Base-by-base conservation (phyloP, 2,797 vertebrate genomes). In the Nasua narica region DNA sequence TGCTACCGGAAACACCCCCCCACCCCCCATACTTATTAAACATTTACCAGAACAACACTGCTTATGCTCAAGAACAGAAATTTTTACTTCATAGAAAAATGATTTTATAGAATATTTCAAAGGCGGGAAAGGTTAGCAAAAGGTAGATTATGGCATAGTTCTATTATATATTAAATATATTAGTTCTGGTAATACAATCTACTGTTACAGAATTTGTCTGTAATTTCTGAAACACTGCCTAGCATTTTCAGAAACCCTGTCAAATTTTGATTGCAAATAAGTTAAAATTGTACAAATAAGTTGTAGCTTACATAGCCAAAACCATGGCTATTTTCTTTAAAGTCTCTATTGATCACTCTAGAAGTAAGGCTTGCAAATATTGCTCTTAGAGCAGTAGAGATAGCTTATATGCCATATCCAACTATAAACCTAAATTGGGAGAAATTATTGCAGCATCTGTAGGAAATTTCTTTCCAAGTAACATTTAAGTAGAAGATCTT, bases 401-500 rank as follows among this genome's bases (percentile, higher is more conserved):
- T 0, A 87, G 3, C 27, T 89, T 56, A 54, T 46, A 35, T 65
- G 35, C 10, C 50, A n/a, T 56, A 46, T 65, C 5, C 32, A 67
- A 27, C 16, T 43, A 54, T 77, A 96, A 79, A 82, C 93, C 25
- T 81, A 85, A 90, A 88, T 19, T 58, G 54, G 27, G 70, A 87
- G 46, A 88, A 60, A 70, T 69, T 70, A 82, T 54, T 94, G 23
- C n/a, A 78, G 70, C 21, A 70, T 15, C 67, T 76, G 0, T 32
- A 79, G 29, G 43, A 84, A 74, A 94, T 93, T 87, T 65, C 32
- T 81, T 92, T 93, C 46, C 74, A 92, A 67, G 72, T 46, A 90
- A 48, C n/a, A 60, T 35, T 83, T 82, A 77, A 43, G 23, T n/a
- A 43, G 25, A 87, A 90, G 60, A 84, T 4, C 2, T 13, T 72